These are phyloP conservation scores for Calephelis nemesis DNA, from an alignment of 1,140 invertebrate species.

Conservation along the genomic window DNA sequence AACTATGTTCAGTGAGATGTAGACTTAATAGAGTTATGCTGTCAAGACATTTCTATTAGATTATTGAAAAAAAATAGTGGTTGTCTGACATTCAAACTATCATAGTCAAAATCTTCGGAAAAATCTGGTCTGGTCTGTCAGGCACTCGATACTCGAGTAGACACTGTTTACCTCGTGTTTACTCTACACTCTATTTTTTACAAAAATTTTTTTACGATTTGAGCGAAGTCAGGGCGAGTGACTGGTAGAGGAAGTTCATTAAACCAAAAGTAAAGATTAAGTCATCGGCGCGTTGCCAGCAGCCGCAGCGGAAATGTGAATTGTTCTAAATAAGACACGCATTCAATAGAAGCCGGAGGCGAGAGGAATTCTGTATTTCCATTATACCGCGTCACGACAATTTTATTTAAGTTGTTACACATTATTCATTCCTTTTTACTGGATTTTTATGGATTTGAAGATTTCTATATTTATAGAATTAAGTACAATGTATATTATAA, in stretches of 20 bases:
- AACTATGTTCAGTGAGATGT: too few species aligned
- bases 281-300: not conserved
- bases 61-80: too few species aligned
- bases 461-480: not conserved
- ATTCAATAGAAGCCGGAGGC: constrained; percentile 6
- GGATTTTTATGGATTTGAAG: not conserved
- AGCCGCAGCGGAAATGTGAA: constrained; percentile 1
- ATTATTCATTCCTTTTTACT: too few species aligned
- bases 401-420: not conserved
- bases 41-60: too few species aligned
- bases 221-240: not conserved
- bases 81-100: too few species aligned
- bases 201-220: too few species aligned
- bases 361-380: not conserved
- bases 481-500: not conserved
- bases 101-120: too few species aligned
- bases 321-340: constrained; percentile 11
- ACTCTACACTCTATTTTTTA: too few species aligned
- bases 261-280: not conserved
- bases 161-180: too few species aligned
- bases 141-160: too few species aligned
- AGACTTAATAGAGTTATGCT: too few species aligned
- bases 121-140: too few species aligned
- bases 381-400: not conserved
- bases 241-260: not conserved